phyloP scores from a whole-genome alignment of 1,140 invertebrate genomes.

The Hyles euphorbiae region DNA sequence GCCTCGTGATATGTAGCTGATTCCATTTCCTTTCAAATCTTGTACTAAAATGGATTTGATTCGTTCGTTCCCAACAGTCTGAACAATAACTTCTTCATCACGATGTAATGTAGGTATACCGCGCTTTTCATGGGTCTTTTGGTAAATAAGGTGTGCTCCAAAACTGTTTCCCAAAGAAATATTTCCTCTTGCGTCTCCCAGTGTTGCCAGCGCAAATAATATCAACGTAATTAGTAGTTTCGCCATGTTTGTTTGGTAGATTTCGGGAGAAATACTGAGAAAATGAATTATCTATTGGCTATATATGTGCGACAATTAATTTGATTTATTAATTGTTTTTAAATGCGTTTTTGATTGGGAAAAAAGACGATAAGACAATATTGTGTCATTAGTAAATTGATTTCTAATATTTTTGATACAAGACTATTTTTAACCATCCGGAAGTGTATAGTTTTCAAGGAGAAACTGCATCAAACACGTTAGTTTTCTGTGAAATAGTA shows the following conservation, averaged over 20 bases:
- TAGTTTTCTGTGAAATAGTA: too few relatives aligned
- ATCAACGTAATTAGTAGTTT: background rate
- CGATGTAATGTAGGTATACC: conserved; percentile 15
- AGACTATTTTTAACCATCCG: too few relatives aligned
- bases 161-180: conserved; percentile 8
- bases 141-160: conserved; percentile 14
- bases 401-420: too few relatives aligned
- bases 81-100: conserved; percentile 14
- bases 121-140: conserved; percentile 16
- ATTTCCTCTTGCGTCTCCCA: conserved; percentile 10
- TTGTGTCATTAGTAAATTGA: too few relatives aligned
- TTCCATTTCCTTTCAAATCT: conserved; percentile 24
- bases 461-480: too few relatives aligned
- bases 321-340: too few relatives aligned
- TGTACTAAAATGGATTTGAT: conserved; percentile 20
- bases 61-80: conserved; percentile 8
- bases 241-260: background rate
- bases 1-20: conserved; percentile 27
- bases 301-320: too few relatives aligned
- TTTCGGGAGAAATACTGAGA: too few relatives aligned
- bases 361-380: too few relatives aligned
- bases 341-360: too few relatives aligned
- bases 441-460: too few relatives aligned
- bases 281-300: too few relatives aligned
- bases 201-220: conserved; percentile 3